Percentiles rank a stretch among this genome's conserved stretches.
Conservation (phyloP, 2,797 vertebrate genomes). For the Pitangus sulphuratus region DNA sequence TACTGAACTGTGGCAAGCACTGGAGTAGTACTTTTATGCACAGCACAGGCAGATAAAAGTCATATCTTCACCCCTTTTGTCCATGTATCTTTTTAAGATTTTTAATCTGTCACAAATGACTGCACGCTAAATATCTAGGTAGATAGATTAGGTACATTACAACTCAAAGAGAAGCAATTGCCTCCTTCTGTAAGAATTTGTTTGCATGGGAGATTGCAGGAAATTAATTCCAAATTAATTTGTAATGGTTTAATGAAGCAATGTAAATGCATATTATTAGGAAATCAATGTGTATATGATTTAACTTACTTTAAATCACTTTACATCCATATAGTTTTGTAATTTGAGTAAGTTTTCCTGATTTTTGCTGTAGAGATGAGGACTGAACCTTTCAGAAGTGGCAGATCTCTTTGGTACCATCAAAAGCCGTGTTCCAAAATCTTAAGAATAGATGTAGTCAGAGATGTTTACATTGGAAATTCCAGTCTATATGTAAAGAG, state of each 20-base stretch:
- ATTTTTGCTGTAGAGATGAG: not conserved
- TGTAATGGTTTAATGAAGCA: not conserved
- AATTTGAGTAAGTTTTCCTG: not conserved
- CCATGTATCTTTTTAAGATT: not conserved
- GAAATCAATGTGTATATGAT: not conserved
- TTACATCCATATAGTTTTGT: not conserved
- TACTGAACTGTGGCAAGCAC: not conserved
- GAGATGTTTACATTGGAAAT: not conserved
- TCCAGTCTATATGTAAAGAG: not conserved
- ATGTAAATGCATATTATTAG: conserved; percentile 5
- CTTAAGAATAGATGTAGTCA: not conserved
- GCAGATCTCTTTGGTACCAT: not conserved
- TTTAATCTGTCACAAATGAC: not conserved
- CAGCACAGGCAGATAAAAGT: not conserved
- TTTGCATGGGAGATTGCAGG: not conserved
- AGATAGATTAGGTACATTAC: not conserved
- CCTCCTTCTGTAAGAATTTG: not conserved
- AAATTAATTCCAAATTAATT: conserved; percentile 39
- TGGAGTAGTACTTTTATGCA: not conserved
- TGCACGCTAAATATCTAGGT: not conserved
- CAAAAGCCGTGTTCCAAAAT: not conserved
- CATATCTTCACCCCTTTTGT: fast-evolving
- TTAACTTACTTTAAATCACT: not conserved
- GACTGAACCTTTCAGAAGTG: not conserved
- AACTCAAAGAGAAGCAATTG: not conserved